phyloP scores from a whole-genome alignment of 2,797 vertebrate genomes.

The Pygocentrus nattereri region DNA sequence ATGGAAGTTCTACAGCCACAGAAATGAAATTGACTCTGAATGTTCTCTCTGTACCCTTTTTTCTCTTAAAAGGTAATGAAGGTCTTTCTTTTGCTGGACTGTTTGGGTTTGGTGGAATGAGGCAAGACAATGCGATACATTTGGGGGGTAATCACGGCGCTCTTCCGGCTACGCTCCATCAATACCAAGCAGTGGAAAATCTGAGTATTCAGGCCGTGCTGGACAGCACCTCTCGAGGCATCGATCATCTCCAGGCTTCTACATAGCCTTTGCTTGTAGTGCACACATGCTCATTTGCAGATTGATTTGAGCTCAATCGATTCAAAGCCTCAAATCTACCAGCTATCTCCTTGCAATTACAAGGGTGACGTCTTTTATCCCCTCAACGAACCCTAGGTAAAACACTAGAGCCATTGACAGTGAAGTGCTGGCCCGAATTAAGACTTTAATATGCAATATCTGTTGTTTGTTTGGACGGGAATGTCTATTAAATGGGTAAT shows the following conservation, averaged over 20 bases:
- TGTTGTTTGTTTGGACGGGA: background rate
- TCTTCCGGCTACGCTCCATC: constrained; percentile 40
- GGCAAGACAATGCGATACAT: background rate
- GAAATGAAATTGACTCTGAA: constrained; percentile 36
- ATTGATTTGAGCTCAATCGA: constrained; percentile 62
- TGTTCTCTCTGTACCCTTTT: constrained; percentile 21
- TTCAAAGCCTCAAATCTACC: constrained; percentile 56
- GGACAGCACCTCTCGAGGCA: constrained; percentile 51
- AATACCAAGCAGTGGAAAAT: constrained; percentile 51
- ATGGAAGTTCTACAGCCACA: constrained; percentile 6
- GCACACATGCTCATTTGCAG: constrained; percentile 64
- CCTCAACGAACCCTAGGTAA: constrained; percentile 34
- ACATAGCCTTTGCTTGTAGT: constrained; percentile 55
- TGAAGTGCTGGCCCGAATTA: constrained; percentile 6
- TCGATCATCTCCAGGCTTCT: constrained; percentile 53
- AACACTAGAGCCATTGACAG: constrained; percentile 18
- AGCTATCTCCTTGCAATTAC: constrained; percentile 54
- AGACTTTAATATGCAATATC: constrained; percentile 1
- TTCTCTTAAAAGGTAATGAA: constrained; percentile 38
- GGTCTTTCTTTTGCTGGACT: constrained; percentile 30
- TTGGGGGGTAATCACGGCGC: constrained; percentile 36
- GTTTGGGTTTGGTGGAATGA: constrained; percentile 38
- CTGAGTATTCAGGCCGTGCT: constrained; percentile 46
- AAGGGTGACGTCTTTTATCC: constrained; percentile 58
- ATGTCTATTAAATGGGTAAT: constrained; percentile 7